These are phyloP conservation scores for Platichthys stellatus DNA, from an alignment of 2,113 vertebrate species.

Conservation along the genomic window DNA sequence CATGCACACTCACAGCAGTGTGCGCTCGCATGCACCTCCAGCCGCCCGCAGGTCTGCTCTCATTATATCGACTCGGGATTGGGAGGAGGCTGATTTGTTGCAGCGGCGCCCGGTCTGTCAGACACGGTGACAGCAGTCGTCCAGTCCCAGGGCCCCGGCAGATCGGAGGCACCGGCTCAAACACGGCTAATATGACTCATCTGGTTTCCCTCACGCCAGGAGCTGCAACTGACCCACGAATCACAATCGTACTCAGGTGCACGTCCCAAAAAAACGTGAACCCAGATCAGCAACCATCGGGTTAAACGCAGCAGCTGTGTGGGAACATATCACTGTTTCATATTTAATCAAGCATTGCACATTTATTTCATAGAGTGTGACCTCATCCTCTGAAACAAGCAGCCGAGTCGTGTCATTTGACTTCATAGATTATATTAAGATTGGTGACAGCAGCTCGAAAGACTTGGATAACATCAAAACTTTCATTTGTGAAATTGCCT, in stretches of 20 bases:
- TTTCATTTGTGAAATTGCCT: constrained; percentile 20
- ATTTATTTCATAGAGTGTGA: constrained; percentile 8
- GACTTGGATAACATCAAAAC: constrained; percentile 24
- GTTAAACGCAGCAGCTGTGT: background rate
- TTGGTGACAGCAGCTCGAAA: constrained; percentile 11
- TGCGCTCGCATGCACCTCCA: constrained; percentile 6
- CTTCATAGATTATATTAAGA: too few relatives aligned
- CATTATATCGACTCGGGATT: constrained; percentile 68
- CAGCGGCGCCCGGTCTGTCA: constrained; percentile 62
- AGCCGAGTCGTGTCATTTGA: background rate
- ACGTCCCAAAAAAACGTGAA: constrained; percentile 9
- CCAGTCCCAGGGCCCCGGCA: constrained; percentile 61
- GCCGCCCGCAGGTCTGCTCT: constrained; percentile 69
- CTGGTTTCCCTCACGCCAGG: constrained; percentile 65
- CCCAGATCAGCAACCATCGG: background rate
- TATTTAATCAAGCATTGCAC: constrained; percentile 11
- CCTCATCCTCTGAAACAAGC: background rate
- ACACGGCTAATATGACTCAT: constrained; percentile 35
- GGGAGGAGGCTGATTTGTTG: constrained; percentile 75
- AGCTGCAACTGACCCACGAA: constrained; percentile 36
- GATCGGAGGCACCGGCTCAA: constrained; percentile 28
- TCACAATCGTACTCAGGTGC: constrained; percentile 17
- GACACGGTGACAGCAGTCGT: constrained; percentile 64
- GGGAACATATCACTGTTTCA: background rate
- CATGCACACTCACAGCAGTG: constrained; percentile 38